phyloP scores from a whole-genome alignment of 2,797 vertebrate genomes.

The Mus minutoides region DNA sequence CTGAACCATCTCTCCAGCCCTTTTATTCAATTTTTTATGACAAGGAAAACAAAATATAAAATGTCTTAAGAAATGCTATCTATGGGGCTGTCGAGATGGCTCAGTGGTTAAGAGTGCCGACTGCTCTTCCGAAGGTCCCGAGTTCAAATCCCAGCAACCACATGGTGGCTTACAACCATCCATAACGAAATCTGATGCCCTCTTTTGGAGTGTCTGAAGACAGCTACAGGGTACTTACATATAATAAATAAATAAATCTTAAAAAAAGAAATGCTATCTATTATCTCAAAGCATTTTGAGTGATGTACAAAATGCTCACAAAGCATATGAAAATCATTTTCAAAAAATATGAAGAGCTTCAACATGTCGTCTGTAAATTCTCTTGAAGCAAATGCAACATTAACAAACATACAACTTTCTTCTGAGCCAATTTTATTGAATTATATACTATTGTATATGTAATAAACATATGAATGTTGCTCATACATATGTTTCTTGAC shows the following conservation, averaged over 20 bases:
- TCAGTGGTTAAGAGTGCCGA: too few relatives aligned
- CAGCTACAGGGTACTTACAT: too few relatives aligned
- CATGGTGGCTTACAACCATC: too few relatives aligned
- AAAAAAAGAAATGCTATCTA: constrained; percentile 82
- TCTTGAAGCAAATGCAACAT: constrained; percentile 77
- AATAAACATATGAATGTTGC: constrained; percentile 17
- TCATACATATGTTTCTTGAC: constrained; percentile 63
- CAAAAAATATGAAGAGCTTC: constrained; percentile 68
- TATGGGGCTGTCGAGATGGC: too few relatives aligned
- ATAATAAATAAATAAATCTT: too few relatives aligned
- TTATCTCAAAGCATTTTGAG: constrained; percentile 63
- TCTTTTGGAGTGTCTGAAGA: too few relatives aligned
- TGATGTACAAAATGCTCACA: constrained; percentile 76
- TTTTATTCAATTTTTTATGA: background rate
- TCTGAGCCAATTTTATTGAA: constrained; percentile 77
- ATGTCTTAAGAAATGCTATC: constrained; percentile 77
- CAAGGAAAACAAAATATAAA: background rate
- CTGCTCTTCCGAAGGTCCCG: too few relatives aligned
- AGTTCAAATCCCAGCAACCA: too few relatives aligned
- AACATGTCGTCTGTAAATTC: constrained; percentile 71
- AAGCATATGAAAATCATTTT: constrained; percentile 3
- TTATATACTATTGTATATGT: constrained; percentile 52
- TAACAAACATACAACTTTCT: constrained; percentile 75
- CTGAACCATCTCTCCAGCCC: background rate
- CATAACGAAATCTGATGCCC: too few relatives aligned